Evolutionary conservation across 1,140 invertebrate genomes (phyloP), one percentile per base, ranked within the genome.

Genomic region (Hestina assimilis): DNA sequence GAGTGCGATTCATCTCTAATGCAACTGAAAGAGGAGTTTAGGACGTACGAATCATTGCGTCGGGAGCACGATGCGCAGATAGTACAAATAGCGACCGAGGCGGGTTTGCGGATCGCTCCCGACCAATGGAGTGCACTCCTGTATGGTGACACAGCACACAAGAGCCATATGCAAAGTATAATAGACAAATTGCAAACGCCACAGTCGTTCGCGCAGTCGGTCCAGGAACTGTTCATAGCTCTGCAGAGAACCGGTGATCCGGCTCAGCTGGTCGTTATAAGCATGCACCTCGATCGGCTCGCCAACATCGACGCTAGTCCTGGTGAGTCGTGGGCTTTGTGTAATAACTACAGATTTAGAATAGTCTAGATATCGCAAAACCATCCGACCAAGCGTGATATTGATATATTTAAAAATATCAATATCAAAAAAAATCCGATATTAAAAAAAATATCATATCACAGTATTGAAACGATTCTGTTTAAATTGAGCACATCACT

Each of bases 121-220:
- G 98, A 99, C 77, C 98, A 99, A 78, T 99, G 98, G 98, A 98
- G 97, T 4, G 96, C 97, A 5, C 82, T 99, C 23, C 85, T 99
- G 1, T 99, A 99, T 81, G 98, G 98, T 1, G 98, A 99, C 79
- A 94, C 94, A 0, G 91, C 92, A 11, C 98, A 99, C 75, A 99
- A 99, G 82, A 98, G 97, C 12, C 97, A 99, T 77, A 99, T 99
- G 98, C 98, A 99, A 87, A 98, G 96, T 70, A 99, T 99, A 54
- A 98, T 99, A 71, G 83, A 96, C 69, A 96, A 98, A 90, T 85
- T 98, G 21, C 96, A 98, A 89, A 98, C 96, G 9, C 96, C 96
- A 0, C 94, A 96, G 63, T 96, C 95, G 1, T 97, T 98, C 86
- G 93, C 94, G 1, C 95, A 97, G 82, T 95, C 95, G 29, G 94